Percentiles rank a stretch among this genome's conserved stretches.
phyloP scores from a whole-genome alignment of 2,113 vertebrate genomes.

The Bufo gargarizans region DNA sequence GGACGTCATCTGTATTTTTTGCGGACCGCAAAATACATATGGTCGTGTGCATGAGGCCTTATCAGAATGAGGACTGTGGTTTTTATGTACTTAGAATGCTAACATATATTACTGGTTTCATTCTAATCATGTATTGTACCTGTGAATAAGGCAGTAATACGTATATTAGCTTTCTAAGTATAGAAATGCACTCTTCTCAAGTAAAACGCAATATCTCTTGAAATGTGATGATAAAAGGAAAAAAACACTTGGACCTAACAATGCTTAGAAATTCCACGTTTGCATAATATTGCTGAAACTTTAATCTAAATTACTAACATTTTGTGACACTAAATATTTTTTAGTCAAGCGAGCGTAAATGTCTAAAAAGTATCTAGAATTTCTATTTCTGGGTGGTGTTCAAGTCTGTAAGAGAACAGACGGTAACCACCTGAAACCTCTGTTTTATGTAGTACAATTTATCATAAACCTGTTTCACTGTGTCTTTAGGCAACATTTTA shows the following conservation, averaged over 20 bases:
- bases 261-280: background rate
- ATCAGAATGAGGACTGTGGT: too few relatives aligned
- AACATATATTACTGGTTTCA: too few relatives aligned
- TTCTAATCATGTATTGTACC: too few relatives aligned
- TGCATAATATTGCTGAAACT: background rate
- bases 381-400: background rate
- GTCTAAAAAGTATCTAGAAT: background rate
- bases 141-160: too few relatives aligned
- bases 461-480: conserved; percentile 1
- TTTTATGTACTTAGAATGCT: too few relatives aligned
- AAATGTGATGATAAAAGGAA: too few relatives aligned
- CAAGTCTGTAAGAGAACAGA: conserved; percentile 1
- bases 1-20: too few relatives aligned
- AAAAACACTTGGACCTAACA: background rate
- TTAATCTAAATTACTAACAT: background rate
- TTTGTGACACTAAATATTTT: background rate
- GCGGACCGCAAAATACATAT: too few relatives aligned
- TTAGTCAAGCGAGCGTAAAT: background rate
- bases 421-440: background rate
- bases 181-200: too few relatives aligned
- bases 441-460: conserved; percentile 10
- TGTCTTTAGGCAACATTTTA: conserved; percentile 22
- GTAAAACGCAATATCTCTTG: too few relatives aligned
- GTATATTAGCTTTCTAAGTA: too few relatives aligned
- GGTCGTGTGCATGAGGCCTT: too few relatives aligned